Conservation (phyloP, 2,888 invertebrate species). For the Elysia crispata region DNA sequence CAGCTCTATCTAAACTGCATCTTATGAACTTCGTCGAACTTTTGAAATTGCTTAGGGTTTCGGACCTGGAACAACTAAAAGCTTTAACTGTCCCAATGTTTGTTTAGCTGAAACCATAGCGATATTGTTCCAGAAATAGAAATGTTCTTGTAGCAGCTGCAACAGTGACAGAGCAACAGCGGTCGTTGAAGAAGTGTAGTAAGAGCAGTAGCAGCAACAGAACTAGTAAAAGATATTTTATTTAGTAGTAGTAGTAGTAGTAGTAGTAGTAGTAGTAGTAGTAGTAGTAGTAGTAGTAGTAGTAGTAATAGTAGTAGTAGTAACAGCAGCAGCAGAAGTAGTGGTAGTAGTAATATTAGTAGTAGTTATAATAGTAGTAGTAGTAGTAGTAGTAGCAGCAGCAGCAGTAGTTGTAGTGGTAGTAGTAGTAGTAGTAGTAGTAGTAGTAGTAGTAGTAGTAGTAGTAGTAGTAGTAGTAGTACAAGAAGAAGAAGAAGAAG, state of each 20-base stretch:
- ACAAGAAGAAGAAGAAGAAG: background rate
- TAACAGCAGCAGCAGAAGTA: conserved; percentile 18
- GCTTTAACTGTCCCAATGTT: too few species aligned
- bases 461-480: conserved; percentile 37
- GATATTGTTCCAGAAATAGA: too few species aligned
- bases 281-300: conserved; percentile 31
- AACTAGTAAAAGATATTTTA: background rate
- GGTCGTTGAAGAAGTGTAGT: too few species aligned
- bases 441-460: conserved; percentile 36
- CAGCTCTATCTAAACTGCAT: too few species aligned
- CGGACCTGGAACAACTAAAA: too few species aligned
- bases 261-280: conserved; percentile 30
- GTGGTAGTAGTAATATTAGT: conserved; percentile 19
- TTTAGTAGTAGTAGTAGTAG: conserved; percentile 15
- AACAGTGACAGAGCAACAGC: too few species aligned
- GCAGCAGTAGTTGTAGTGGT: conserved; percentile 23
- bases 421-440: conserved; percentile 22
- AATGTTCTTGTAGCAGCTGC: too few species aligned
- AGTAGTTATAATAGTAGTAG: conserved; percentile 29
- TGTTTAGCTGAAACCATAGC: too few species aligned
- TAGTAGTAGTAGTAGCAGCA: conserved; percentile 26
- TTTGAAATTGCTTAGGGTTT: too few species aligned
- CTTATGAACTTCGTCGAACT: too few species aligned
- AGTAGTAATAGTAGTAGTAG: conserved; percentile 30
- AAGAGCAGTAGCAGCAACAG: too few species aligned